Evolutionary conservation across 2,797 vertebrate species (phyloP).

Genomic region (Neosilurus mollespiculum): DNA sequence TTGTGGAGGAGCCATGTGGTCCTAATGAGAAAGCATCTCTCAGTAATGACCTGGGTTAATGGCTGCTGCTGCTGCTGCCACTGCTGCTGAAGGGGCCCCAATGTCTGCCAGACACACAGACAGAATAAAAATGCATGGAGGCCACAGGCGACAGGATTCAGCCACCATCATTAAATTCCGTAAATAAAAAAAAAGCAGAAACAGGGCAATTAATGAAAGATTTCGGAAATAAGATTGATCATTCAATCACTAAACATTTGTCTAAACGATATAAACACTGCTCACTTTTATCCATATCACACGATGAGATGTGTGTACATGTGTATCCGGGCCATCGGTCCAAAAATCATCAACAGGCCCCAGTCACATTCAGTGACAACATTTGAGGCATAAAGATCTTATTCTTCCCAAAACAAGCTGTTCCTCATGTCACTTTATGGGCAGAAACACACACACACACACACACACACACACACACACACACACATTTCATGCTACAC

Average conservation of each 20-base stretch:
- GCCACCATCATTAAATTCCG: constrained; percentile 23
- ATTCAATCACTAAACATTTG: neutral
- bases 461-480: constrained; percentile 72
- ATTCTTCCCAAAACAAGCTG: constrained; percentile 75
- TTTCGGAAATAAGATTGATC: too few species aligned
- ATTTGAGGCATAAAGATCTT: constrained; percentile 50
- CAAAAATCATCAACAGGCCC: neutral
- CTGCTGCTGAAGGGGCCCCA: constrained; percentile 50
- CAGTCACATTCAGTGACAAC: constrained; percentile 11
- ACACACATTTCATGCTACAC: constrained; percentile 76
- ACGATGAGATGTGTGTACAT: neutral
- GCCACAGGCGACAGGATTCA: constrained; percentile 44
- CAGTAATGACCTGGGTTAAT: constrained; percentile 61
- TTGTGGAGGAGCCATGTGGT: constrained; percentile 52
- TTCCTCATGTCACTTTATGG: constrained; percentile 82
- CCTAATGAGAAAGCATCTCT: constrained; percentile 56
- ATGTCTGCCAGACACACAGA: constrained; percentile 51
- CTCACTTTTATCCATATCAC: too few species aligned
- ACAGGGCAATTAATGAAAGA: too few species aligned
- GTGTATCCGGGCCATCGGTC: neutral
- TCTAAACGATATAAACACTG: neutral
- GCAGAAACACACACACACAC: constrained; percentile 69
- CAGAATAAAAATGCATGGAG: constrained; percentile 49
- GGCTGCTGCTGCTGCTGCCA: constrained; percentile 40
- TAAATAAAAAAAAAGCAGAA: neutral